Base-by-base conservation (phyloP, 2,888 invertebrate species). In the Hyles lineata region DNA sequence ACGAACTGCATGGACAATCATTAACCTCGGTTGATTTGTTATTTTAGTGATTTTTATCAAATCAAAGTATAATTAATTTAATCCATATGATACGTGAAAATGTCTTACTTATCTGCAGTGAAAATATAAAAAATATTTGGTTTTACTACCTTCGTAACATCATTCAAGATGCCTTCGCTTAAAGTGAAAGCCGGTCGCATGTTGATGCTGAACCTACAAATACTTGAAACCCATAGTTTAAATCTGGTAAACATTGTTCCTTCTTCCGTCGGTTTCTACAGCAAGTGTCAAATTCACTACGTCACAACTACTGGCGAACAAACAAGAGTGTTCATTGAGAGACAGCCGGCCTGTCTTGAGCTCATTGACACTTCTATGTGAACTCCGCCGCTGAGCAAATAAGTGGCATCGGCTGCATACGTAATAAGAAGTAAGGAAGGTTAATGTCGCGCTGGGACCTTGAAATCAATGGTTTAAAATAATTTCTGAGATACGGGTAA, bases 231-330 rank as follows among this genome's bases (percentile, higher is more conserved):
- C 43, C 61, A 29, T 11, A 63, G 43, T 21, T 67, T 23, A 67
- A 23, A 67, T 43, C 67, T 23, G 5, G 29, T 32, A 62, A n/a
- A 50, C 50, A 50, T 50, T 43, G 23, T 67, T 23, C 15, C 17
- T 35, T 50, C 43, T 23, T 50, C 43, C 67, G 67, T 43, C 43
- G 50, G 7, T 50, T 67, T 67, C 17, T 17, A 67, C 35, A 62
- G 62, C 32, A 63, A 23, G 67, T 67, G 50, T 67, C 67, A 67
- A 67, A 50, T 50, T 7, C 43, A n/a, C 62, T 35, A 50, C 43
- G 67, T 67, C 67, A 67, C 62, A 62, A 62, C 67, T 67, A 67
- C 67, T 50, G 67, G 21, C 63, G 63, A 63, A 63, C 67, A 67
- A 67, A 67, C 23, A 67, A 32, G 62, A 7, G 43, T 17, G 67